A percentile compares a stretch with the other conserved stretches of the same genome.
These are phyloP conservation scores for Lottia gigantea DNA, from an alignment of 2,888 invertebrate species.

Conservation along the genomic window DNA sequence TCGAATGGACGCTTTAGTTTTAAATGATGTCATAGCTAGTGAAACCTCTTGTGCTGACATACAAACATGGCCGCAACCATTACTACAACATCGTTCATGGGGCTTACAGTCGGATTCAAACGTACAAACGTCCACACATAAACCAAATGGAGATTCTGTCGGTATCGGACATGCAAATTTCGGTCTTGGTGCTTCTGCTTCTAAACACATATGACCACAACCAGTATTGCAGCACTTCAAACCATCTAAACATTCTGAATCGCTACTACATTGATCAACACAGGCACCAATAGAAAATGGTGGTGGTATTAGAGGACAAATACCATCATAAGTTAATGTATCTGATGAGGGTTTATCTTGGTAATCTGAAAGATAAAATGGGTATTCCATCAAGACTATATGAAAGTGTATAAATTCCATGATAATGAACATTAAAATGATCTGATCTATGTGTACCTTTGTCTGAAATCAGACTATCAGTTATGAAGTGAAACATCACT, in stretches of 20 bases:
- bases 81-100: conserved; percentile 3
- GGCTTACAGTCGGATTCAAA: background rate
- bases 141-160: background rate
- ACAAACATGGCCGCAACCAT: background rate
- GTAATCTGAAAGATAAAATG: background rate
- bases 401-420: too few species aligned
- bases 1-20: background rate
- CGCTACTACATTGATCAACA: background rate
- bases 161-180: background rate
- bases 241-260: background rate
- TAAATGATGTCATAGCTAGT: background rate
- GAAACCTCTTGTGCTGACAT: background rate
- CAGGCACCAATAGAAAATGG: background rate
- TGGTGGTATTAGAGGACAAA: background rate
- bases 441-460: too few species aligned
- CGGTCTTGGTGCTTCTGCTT: background rate
- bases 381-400: too few species aligned
- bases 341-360: background rate
- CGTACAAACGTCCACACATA: background rate
- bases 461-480: too few species aligned
- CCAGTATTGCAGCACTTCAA: background rate
- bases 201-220: background rate
- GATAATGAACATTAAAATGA: too few species aligned
- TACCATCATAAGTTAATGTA: background rate
- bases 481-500: too few species aligned